Base-by-base conservation (phyloP, 2,888 invertebrate genomes). In the Volucella inanis region DNA sequence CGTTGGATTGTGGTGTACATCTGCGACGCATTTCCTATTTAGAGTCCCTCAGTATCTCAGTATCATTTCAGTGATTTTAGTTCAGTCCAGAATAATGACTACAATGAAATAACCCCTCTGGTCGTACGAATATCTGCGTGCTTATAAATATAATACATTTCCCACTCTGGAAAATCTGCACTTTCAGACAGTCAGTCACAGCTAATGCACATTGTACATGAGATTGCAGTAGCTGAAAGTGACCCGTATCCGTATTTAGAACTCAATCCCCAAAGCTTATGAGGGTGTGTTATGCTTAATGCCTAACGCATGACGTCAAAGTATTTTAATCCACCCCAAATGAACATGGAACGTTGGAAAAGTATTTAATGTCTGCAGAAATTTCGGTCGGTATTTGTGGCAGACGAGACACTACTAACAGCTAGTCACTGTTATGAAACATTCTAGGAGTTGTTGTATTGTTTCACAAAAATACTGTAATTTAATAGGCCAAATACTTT, bases 241-340 rank as follows among this genome's bases (percentile, higher is more conserved):
- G 10, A 43, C 1, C 18, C 41, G 15, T 15, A 41, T 10, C 6
- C 22, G 39, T 67, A 49, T 70, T 11, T 39, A 45, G 59, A 76
- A 59, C 2, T 39, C 61, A 82, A 22, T 82, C 78, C 78, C 67
- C 52, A n/a, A 15, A 22, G 67, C 43, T 80, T 76, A 84, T 59
- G 84, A 84, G 84, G 80, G 70, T 64, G 70, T 84, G 70, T 70
- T 70, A 75, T 79, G 41, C 68, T 52, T 31, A 31, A 31, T 6
- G 31, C 31, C 47, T 62, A 68, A 74, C 31, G 64, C 75, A 75
- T 84, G 84, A 84, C 84, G 84, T 84, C 84, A 84, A 84, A 71
- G 74, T 62, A 65, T 76, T 38, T 50, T 41, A 18, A 22, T 59
- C 65, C 61, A 76, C 80, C 75, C 52, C 57, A 12, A 38, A 39